Evolutionary conservation across 2,888 invertebrate species (phyloP), one percentile per base, ranked within the genome.

Genomic region (Pyralis farinalis): DNA sequence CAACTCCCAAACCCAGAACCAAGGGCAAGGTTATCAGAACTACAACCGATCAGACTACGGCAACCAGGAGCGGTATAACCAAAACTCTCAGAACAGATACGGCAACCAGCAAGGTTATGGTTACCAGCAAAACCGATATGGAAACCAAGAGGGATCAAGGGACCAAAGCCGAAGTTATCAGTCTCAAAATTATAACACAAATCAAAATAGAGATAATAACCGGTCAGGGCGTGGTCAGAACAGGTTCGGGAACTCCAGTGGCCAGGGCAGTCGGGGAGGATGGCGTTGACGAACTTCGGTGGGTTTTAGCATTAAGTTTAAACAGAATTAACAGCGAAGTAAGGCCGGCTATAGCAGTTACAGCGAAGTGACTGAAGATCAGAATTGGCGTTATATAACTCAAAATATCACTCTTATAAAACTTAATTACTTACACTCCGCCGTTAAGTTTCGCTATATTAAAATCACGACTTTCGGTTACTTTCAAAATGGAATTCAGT

Each of bases 51-150:
- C 49, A 0, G 46, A 46, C 1, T 49, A 49, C 44, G 42, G 46
- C 37, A 50, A 38, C 42, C 49, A 46, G 38, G 52, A 47, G 20
- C 51, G 51, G 22, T 51, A 42, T 34, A 16, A 16, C 16, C 47
- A 42, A 7, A 43, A 58, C n/a, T n/a, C n/a, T 16, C 51, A 56
- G 37, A 44, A 41, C 37, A 42, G 50, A 30, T 33, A 49, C 27
- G 53, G 58, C 1, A 40, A 57, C 31, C 49, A 49, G 1, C 29
- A 55, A 3, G 51, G 52, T 4, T 50, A 49, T 30, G 60, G 55
- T 20, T 29, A 46, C 16, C 47, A 50, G 28, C 8, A n/a, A 25
- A 25, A 25, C 7, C 25, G 49, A 16, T 46, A 50, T 12, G 49
- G 50, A 32, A 40, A 53, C 11, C 58, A 60, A 38, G 3, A 16